Percentiles rank a stretch among this genome's conserved stretches.
Conservation (phyloP, 2,113 vertebrate species). For the Muscicapa adusta region DNA sequence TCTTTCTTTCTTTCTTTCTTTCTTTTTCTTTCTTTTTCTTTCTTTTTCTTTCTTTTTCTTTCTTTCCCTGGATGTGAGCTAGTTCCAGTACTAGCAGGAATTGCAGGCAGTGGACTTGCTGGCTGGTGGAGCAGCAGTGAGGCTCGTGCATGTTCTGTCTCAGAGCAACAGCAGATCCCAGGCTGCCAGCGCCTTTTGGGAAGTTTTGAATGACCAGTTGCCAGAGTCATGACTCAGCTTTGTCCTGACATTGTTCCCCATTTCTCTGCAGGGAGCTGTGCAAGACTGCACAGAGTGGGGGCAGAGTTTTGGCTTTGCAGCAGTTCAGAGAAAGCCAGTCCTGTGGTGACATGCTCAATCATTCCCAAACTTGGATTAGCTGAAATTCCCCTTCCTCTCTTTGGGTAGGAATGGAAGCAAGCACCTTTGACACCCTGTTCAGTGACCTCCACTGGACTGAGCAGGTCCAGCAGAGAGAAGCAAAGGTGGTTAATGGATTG, state of each 20-base stretch:
- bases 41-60: too few species aligned
- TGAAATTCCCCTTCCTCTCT: neutral
- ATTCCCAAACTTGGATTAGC: neutral
- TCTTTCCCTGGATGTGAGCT: neutral
- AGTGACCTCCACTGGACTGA: neutral
- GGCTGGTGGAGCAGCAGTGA: neutral
- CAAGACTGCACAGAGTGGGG: too few species aligned
- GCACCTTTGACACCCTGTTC: neutral
- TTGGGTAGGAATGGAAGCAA: neutral
- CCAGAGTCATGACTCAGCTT: neutral
- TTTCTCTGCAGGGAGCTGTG: neutral
- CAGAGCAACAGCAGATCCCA: neutral
- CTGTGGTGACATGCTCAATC: accelerated
- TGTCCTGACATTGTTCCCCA: neutral
- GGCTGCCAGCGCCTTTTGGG: neutral
- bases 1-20: too few species aligned
- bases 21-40: too few species aligned
- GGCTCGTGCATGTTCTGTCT: neutral
- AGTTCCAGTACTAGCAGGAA: neutral
- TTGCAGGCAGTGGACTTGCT: accelerated
- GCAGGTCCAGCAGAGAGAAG: neutral
- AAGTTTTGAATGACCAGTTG: neutral
- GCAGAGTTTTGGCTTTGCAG: neutral
- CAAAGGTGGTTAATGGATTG: too few species aligned
- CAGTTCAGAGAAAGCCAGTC: neutral